These are phyloP conservation scores for Drosophila meridiana DNA, from an alignment of 2,888 invertebrate species.

Conservation along the genomic window DNA sequence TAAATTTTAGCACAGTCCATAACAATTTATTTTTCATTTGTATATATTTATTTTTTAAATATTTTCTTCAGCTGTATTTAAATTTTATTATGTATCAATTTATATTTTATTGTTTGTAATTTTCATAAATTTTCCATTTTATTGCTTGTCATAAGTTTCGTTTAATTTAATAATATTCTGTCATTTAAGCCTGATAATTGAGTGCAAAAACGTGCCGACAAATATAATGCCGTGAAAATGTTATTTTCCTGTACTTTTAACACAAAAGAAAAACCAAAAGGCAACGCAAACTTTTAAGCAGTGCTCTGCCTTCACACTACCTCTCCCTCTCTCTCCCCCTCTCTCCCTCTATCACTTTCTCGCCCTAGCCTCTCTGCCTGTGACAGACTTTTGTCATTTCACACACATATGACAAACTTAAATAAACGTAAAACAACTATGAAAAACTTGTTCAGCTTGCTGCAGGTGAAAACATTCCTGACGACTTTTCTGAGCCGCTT, in stretches of 20 bases:
- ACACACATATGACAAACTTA: slow-evolving; percentile 23
- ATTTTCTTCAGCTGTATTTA: too few relatives aligned
- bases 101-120: too few relatives aligned
- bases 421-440: slow-evolving; percentile 9
- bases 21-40: too few relatives aligned
- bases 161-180: background rate
- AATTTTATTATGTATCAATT: too few relatives aligned
- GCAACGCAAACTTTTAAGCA: slow-evolving; percentile 10
- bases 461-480: slow-evolving; percentile 30
- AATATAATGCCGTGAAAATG: slow-evolving; percentile 22
- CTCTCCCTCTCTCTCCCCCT: background rate
- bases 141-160: background rate
- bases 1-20: too few relatives aligned
- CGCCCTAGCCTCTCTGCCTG: background rate
- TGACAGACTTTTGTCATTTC: slow-evolving; percentile 13
- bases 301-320: background rate
- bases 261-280: background rate
- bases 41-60: too few relatives aligned
- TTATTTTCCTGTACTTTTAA: slow-evolving; percentile 34
- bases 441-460: slow-evolving; percentile 18
- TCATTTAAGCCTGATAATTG: background rate
- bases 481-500: background rate
- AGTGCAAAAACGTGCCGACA: background rate
- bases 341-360: background rate
- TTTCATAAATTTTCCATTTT: too few relatives aligned